Percentiles rank a stretch among this genome's conserved stretches.
These are phyloP conservation scores for Diorhabda carinulata DNA, from an alignment of 1,140 invertebrate species.

Conservation along the genomic window DNA sequence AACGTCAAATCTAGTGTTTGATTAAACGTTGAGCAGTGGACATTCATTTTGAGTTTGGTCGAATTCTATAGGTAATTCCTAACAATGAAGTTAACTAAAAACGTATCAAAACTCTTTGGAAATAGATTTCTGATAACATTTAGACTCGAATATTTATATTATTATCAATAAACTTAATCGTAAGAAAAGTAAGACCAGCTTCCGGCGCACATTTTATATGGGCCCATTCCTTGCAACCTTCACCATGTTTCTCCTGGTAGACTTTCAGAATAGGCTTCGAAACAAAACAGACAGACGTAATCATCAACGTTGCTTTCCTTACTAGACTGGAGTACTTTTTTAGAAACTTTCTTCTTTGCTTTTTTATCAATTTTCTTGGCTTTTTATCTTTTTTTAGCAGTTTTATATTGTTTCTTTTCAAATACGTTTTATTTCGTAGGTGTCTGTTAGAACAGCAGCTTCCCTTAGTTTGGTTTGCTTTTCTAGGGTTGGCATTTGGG, in stretches of 20 bases:
- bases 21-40: too few relatives aligned
- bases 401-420: conserved; percentile 21
- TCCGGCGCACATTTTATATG: conserved; percentile 1
- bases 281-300: conserved; percentile 33
- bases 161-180: too few relatives aligned
- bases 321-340: conserved; percentile 37
- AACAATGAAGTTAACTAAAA: too few relatives aligned
- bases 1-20: too few relatives aligned
- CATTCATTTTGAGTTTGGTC: too few relatives aligned
- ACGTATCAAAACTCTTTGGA: too few relatives aligned
- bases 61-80: too few relatives aligned
- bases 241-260: conserved; percentile 31
- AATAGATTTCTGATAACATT: too few relatives aligned
- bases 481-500: neutral
- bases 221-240: conserved; percentile 22
- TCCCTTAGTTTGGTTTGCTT: neutral
- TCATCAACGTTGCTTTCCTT: conserved; percentile 32
- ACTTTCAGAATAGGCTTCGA: conserved; percentile 30
- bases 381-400: conserved; percentile 31
- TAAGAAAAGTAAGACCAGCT: neutral
- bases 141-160: too few relatives aligned
- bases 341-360: conserved; percentile 13
- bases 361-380: conserved; percentile 27
- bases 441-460: conserved; percentile 10
- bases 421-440: conserved; percentile 9